phyloP scores from a whole-genome alignment of 1,140 invertebrate genomes.

The Chrysoperla carnea region DNA sequence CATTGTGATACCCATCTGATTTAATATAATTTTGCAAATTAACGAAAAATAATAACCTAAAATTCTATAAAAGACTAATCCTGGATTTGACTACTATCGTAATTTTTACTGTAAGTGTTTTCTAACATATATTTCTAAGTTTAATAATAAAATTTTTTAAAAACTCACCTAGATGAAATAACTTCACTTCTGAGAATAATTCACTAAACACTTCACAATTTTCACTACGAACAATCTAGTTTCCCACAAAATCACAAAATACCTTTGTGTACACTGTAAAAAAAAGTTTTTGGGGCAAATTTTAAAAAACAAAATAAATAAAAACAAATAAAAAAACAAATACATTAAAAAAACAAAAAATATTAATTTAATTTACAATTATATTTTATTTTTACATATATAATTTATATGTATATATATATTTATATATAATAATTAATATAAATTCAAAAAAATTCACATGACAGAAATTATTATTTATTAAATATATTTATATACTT shows the following conservation, averaged over 20 bases:
- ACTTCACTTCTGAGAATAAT: neutral
- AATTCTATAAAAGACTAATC: no score
- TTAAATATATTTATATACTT: conserved; percentile 6
- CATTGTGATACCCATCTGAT: no score
- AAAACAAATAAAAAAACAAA: neutral
- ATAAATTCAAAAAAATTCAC: conserved; percentile 21
- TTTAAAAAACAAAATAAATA: neutral
- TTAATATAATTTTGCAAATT: no score
- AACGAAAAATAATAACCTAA: no score
- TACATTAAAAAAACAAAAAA: neutral
- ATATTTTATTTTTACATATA: conserved; percentile 24
- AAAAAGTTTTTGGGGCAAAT: neutral
- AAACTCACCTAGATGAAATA: neutral
- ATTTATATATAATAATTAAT: conserved; percentile 8
- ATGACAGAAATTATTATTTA: conserved; percentile 20
- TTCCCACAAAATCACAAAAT: neutral
- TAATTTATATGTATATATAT: conserved; percentile 16
- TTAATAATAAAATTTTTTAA: neutral
- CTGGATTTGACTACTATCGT: no score
- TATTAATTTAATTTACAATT: conserved; percentile 11
- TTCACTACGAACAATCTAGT: no score
- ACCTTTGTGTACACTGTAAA: neutral
- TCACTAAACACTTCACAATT: neutral
- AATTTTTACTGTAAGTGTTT: no score
- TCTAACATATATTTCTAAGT: no score